Conservation (phyloP, 1,140 invertebrate species). For the Neoseiulus cucumeris region DNA sequence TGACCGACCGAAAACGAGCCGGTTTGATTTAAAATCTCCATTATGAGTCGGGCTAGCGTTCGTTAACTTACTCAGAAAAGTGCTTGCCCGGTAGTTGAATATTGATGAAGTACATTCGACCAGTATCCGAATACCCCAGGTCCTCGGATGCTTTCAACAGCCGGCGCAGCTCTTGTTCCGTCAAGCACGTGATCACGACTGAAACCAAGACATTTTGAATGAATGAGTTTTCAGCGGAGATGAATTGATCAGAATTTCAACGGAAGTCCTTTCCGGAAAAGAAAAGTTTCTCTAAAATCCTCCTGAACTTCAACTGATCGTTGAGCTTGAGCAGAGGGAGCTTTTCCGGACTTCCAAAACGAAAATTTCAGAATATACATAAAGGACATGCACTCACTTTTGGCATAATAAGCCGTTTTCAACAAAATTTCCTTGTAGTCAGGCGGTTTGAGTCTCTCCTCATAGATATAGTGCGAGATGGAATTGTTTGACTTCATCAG, state of each 20-base stretch:
- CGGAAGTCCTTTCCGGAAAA: no score
- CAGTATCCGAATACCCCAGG: not conserved
- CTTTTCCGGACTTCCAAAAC: no score
- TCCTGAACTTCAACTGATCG: no score
- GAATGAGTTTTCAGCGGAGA: no score
- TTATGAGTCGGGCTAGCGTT: no score
- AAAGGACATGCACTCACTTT: constrained; percentile 5
- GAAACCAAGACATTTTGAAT: no score
- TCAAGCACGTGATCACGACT: constrained; percentile 6
- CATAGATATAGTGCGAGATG: not conserved
- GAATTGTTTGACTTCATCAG: not conserved
- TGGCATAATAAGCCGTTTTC: constrained; percentile 8
- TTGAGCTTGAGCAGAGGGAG: no score
- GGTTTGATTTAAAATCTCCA: no score
- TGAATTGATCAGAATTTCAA: no score
- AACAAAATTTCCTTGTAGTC: not conserved
- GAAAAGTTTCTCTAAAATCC: no score
- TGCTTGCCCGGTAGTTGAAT: not conserved
- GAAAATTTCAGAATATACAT: no score
- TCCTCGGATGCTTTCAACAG: constrained; percentile 2
- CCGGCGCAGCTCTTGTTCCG: not conserved
- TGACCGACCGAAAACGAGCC: no score
- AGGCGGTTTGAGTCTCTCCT: not conserved
- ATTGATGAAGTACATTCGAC: constrained; percentile 2
- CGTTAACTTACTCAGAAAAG: not conserved